These are phyloP conservation scores for Macrocentrus cingulum DNA, from an alignment of 1,140 invertebrate genomes.

Conservation along the genomic window DNA sequence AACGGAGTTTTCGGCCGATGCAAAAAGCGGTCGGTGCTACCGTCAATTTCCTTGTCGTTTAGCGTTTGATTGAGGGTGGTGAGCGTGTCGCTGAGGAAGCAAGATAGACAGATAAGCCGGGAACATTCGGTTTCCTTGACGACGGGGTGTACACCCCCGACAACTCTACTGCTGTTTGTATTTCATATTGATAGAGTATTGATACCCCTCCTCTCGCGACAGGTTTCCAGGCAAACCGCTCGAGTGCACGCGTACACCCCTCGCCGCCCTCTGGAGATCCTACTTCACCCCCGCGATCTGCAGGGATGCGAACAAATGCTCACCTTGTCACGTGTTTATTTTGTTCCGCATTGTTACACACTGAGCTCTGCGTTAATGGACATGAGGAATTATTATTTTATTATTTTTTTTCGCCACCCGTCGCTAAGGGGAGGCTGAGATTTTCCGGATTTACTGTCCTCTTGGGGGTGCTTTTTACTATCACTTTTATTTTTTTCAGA, in stretches of 20 bases:
- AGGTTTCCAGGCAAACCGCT: constrained; percentile 13
- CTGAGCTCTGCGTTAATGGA: constrained; percentile 44
- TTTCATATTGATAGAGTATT: constrained; percentile 61
- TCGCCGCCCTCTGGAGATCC: background rate
- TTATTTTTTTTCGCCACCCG: background rate
- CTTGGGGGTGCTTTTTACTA: too few relatives aligned
- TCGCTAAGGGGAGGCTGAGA: too few relatives aligned
- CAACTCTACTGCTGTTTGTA: constrained; percentile 50
- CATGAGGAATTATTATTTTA: constrained; percentile 36
- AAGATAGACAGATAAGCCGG: constrained; percentile 26
- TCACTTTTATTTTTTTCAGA: too few relatives aligned
- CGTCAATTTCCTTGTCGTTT: constrained; percentile 49
- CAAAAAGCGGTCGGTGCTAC: constrained; percentile 20
- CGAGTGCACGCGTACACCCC: background rate
- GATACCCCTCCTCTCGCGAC: constrained; percentile 35
- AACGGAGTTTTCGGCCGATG: background rate
- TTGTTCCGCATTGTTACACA: constrained; percentile 52
- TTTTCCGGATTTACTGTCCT: too few relatives aligned
- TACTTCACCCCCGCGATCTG: too few relatives aligned
- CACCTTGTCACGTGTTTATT: constrained; percentile 45
- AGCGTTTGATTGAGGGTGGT: constrained; percentile 35
- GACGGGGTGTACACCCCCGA: constrained; percentile 36
- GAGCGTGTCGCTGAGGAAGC: background rate
- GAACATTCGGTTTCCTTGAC: constrained; percentile 49
- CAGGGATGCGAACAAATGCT: constrained; percentile 7